A percentile compares a stretch with the other conserved stretches of the same genome.
phyloP scores from a whole-genome alignment of 1,140 invertebrate genomes.

The Calliphora vicina region DNA sequence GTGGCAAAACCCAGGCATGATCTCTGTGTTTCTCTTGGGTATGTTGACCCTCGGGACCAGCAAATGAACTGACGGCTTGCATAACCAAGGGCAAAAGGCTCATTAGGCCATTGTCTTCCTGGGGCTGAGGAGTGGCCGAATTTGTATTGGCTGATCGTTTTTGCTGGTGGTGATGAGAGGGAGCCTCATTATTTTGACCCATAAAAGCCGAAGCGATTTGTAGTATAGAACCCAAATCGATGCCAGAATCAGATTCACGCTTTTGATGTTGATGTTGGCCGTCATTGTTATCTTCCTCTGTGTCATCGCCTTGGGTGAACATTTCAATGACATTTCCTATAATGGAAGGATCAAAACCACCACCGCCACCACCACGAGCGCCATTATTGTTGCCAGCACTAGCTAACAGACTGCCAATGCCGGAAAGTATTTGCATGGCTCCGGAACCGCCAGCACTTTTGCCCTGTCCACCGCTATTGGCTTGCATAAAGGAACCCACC shows the following conservation, averaged over 20 bases:
- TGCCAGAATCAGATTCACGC: slow-evolving; percentile 44
- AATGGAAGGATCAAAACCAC: slow-evolving; percentile 63
- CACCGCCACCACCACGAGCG: slow-evolving; percentile 44
- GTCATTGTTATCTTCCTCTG: slow-evolving; percentile 47
- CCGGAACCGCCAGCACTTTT: slow-evolving; percentile 41
- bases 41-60: slow-evolving; percentile 65
- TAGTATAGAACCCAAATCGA: slow-evolving; percentile 67
- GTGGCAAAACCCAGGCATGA: slow-evolving; percentile 77
- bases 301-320: slow-evolving; percentile 55
- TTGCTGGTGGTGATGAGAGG: slow-evolving; percentile 47
- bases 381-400: slow-evolving; percentile 45
- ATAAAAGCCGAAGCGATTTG: slow-evolving; percentile 71
- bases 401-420: slow-evolving; percentile 60
- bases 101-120: slow-evolving; percentile 66
- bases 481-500: slow-evolving; percentile 68
- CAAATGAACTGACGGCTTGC: slow-evolving; percentile 67
- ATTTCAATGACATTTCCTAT: slow-evolving; percentile 64
- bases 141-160: slow-evolving; percentile 42
- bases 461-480: slow-evolving; percentile 60
- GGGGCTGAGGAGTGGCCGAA: not conserved
- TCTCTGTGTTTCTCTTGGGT: slow-evolving; percentile 71
- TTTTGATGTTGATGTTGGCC: slow-evolving; percentile 38
- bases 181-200: slow-evolving; percentile 59
- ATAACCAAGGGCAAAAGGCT: slow-evolving; percentile 72
- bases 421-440: slow-evolving; percentile 63